These are phyloP conservation scores for Zoanthus gigantus DNA, from an alignment of 92 coral and sea anemone genomes.

Conservation along the genomic window DNA sequence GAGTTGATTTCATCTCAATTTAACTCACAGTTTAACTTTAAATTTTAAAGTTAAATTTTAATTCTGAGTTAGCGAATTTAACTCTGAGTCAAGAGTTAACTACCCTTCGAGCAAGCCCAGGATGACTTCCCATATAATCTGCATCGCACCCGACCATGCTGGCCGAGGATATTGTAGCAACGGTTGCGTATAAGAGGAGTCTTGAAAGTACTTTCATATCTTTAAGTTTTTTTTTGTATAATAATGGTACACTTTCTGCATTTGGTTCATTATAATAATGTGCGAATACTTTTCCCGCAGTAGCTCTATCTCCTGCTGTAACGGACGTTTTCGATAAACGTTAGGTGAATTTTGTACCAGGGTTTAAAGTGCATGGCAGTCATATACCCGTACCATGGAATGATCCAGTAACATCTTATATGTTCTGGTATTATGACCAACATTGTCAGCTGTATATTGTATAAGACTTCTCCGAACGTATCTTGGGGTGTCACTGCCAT, in stretches of 20 bases:
- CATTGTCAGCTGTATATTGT: conserved; percentile 25
- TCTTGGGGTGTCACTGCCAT: not conserved
- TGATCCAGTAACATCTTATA: not conserved
- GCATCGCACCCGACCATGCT: not conserved
- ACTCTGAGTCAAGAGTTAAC: too few relatives aligned
- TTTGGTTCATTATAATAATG: too few relatives aligned
- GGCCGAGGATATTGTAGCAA: not conserved
- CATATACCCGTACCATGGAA: conserved; percentile 19
- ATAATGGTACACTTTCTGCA: too few relatives aligned
- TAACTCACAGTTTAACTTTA: conserved; percentile 26
- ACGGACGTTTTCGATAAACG: not conserved
- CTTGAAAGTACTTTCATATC: not conserved
- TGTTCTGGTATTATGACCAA: conserved; percentile 21
- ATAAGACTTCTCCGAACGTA: not conserved
- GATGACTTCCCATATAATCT: conserved; percentile 11
- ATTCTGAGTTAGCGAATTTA: too few relatives aligned
- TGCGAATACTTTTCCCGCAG: too few relatives aligned
- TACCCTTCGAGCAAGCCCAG: conserved; percentile 22
- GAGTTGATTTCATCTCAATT: too few relatives aligned
- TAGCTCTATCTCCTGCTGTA: not conserved
- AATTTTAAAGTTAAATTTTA: conserved; percentile 43
- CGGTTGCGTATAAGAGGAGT: not conserved
- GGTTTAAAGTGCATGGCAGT: not conserved
- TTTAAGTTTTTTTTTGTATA: too few relatives aligned
- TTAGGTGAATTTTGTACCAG: too few relatives aligned